phyloP scores from a whole-genome alignment of 2,888 invertebrate genomes.

The Nebria salina region DNA sequence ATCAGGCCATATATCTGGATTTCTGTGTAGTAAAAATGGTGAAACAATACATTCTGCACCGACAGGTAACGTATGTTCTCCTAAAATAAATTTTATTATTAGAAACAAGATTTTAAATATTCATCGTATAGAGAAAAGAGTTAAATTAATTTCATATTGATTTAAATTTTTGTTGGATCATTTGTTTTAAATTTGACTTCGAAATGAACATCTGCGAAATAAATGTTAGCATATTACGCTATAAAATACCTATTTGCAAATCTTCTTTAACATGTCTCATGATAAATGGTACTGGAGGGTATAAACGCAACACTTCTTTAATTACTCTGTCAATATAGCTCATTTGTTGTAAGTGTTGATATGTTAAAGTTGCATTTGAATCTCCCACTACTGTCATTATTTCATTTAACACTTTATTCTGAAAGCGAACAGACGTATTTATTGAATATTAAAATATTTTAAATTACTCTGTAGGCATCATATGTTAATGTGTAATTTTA shows the following conservation, averaged over 20 bases:
- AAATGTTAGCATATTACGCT: neutral
- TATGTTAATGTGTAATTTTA: neutral
- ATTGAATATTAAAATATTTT: no score
- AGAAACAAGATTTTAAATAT: no score
- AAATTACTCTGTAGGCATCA: no score
- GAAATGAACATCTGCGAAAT: no score
- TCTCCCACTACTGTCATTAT: neutral
- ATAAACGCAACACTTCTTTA: neutral
- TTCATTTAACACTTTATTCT: neutral
- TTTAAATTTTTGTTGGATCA: no score
- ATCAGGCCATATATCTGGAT: conserved; percentile 10
- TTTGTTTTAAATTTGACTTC: no score
- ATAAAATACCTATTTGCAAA: conserved; percentile 1
- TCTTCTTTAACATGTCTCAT: neutral
- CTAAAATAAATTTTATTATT: neutral
- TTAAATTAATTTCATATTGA: no score
- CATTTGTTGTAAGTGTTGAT: conserved; percentile 8
- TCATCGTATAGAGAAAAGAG: no score
- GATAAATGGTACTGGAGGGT: conserved; percentile 5
- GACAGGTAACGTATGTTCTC: conserved; percentile 1
- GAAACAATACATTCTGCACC: neutral
- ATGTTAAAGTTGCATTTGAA: neutral
- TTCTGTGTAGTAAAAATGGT: neutral
- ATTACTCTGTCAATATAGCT: conserved; percentile 4
- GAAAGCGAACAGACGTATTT: neutral